A percentile compares a stretch with the other conserved stretches of the same genome.
These are phyloP conservation scores for Coilia nasus DNA, from an alignment of 2,797 vertebrate species.

Conservation along the genomic window DNA sequence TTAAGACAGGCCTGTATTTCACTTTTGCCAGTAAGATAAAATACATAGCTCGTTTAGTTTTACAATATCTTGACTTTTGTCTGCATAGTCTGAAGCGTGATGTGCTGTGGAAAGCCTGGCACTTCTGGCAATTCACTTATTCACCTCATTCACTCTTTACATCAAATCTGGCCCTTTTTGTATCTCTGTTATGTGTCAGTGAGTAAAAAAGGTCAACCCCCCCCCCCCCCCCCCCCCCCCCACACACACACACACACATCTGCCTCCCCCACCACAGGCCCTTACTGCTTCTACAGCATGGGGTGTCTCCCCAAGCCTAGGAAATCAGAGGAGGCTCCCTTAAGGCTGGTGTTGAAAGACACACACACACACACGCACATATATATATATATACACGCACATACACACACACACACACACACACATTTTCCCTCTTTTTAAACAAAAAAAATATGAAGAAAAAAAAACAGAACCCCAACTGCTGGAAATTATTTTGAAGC, in stretches of 20 bases:
- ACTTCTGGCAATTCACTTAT: no score
- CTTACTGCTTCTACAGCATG: not conserved
- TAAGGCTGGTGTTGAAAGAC: not conserved
- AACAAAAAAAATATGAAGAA: not conserved
- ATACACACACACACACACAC: not conserved
- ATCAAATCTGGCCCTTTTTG: not conserved
- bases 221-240: no score
- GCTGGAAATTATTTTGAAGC: conserved; percentile 26
- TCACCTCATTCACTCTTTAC: not conserved
- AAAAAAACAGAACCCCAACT: conserved; percentile 18
- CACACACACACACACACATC: no score
- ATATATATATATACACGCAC: no score
- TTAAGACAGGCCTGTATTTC: not conserved
- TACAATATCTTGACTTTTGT: not conserved
- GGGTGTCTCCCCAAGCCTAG: not conserved
- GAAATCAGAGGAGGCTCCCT: not conserved
- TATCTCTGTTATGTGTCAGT: not conserved
- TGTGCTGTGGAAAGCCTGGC: not conserved
- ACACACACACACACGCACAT: not conserved
- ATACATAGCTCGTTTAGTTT: no score
- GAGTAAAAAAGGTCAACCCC: not conserved
- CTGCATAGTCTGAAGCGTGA: not conserved
- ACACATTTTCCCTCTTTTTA: conserved; percentile 12
- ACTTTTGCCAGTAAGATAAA: not conserved
- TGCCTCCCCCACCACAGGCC: not conserved